These are phyloP conservation scores for Drosophila merina DNA, from an alignment of 2,888 invertebrate genomes.

Conservation along the genomic window DNA sequence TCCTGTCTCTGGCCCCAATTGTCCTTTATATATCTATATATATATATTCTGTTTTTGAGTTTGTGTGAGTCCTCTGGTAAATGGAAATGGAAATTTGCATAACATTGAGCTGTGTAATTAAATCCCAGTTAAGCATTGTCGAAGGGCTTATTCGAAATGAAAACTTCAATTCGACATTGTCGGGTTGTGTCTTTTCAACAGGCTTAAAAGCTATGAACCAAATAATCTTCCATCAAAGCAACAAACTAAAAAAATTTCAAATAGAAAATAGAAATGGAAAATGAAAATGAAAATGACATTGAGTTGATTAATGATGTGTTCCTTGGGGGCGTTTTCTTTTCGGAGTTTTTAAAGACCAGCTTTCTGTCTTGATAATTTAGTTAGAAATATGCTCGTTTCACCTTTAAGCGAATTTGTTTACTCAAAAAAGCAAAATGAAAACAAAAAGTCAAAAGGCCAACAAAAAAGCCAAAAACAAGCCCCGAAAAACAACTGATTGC, in stretches of 20 bases:
- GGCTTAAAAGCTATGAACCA: conserved; percentile 4
- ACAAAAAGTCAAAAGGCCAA: conserved; percentile 26
- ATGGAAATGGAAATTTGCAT: conserved; percentile 20
- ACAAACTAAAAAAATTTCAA: neutral
- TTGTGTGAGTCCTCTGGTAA: no score
- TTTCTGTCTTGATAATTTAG: conserved; percentile 29
- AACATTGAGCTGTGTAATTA: conserved; percentile 28
- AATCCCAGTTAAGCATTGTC: conserved; percentile 30
- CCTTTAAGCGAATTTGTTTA: conserved; percentile 74
- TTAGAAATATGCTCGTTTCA: conserved; percentile 20
- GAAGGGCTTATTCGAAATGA: conserved; percentile 26
- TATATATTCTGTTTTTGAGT: no score
- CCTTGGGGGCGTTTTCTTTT: neutral
- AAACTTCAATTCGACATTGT: neutral
- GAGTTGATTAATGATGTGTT: conserved; percentile 69
- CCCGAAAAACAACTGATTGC: conserved; percentile 19
- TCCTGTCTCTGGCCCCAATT: neutral
- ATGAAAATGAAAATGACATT: conserved; percentile 41
- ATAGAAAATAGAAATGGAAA: conserved; percentile 7
- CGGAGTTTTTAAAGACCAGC: no score
- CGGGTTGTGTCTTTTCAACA: conserved; percentile 1
- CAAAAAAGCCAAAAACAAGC: conserved; percentile 1
- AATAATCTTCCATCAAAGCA: neutral
- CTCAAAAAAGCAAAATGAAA: conserved; percentile 52
- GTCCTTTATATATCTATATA: neutral